Percentiles rank a stretch among this genome's conserved stretches.
Evolutionary conservation across 64 coral and sea anemone genomes (phyloP).

Genomic region (Montipora foliosa): DNA sequence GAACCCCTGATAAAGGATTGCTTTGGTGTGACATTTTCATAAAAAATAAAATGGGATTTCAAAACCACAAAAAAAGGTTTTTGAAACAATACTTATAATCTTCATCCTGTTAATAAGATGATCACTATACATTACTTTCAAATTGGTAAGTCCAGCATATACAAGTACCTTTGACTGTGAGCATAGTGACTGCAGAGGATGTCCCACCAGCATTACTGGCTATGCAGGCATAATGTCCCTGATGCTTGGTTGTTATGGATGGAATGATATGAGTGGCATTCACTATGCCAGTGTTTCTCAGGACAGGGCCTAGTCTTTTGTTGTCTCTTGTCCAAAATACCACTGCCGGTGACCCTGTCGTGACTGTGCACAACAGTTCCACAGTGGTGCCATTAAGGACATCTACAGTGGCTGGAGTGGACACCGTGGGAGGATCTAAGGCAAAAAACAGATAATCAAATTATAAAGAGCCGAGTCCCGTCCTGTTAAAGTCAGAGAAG

Average conservation of each 20-base stretch:
- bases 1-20: too few species aligned
- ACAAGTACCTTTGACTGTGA: slow-evolving; percentile 76
- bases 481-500: too few species aligned
- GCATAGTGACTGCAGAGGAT: slow-evolving; percentile 39
- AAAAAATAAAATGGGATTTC: too few species aligned
- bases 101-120: too few species aligned
- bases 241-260: slow-evolving; percentile 10
- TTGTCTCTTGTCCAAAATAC: slow-evolving; percentile 78
- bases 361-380: slow-evolving; percentile 54
- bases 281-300: slow-evolving; percentile 61
- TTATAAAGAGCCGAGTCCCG: too few species aligned
- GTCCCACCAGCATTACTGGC: slow-evolving; percentile 87
- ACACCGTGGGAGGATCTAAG: slow-evolving; percentile 73
- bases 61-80: too few species aligned
- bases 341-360: slow-evolving; percentile 46
- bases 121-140: too few species aligned
- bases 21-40: too few species aligned
- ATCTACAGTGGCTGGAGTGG: slow-evolving; percentile 27
- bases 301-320: slow-evolving; percentile 56
- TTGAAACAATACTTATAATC: too few species aligned
- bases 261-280: slow-evolving; percentile 79
- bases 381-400: slow-evolving; percentile 42
- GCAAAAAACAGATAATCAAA: not conserved
- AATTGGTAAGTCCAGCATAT: too few species aligned
- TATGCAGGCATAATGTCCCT: slow-evolving; percentile 77